Evolutionary conservation across 2,113 vertebrate species (phyloP), one percentile per base, ranked within the genome.

Genomic region (Rhea pennata): DNA sequence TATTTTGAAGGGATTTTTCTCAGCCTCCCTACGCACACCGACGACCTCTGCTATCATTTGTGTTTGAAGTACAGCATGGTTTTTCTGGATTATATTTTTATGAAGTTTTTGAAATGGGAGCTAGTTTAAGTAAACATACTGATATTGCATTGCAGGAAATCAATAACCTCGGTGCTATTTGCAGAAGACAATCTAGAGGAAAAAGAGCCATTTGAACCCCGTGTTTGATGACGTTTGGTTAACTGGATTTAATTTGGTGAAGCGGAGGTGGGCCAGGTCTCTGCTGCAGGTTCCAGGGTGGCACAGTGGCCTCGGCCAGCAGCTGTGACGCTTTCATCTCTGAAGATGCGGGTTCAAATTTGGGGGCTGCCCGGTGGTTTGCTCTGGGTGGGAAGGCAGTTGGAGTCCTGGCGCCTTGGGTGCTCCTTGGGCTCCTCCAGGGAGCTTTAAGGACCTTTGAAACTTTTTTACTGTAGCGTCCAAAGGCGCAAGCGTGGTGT

Each of bases 181-280:
- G 59, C 84, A 54, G 73, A 93, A 87, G 91, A 74, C n/a, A 12
- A 67, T 8, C 10, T 54, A 75, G 66, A 71, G 79, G 90, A 75
- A 74, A 81, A 10, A 19, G 50, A 72, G 65, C 56, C 72, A 3
- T 84, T 89, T 75, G 90, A 92, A 71, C 20, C 16, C 33, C 1
- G 66, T 12, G 6, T 36, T 84, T 94, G 69, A 46, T 29, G 61
- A 53, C 84, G 89, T 64, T 92, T 33, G 33, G 58, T 86, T 54
- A 46, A 76, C 27, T 58, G 50, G 26, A 64, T 91, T 97, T 92
- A 86, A 82, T 97, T 90, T 91, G 59, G 6, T 36, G 10, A 36
- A 53, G 69, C 27, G 48, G 61, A 88, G 81, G 24, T 72, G 83
- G 82, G 79, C 50, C 62, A 36, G 53, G 12, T 58, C 76, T 10